Percentiles rank a stretch among this genome's conserved stretches.
Evolutionary conservation across 2,113 vertebrate species (phyloP).

Genomic region (Cebidichthys violaceus): DNA sequence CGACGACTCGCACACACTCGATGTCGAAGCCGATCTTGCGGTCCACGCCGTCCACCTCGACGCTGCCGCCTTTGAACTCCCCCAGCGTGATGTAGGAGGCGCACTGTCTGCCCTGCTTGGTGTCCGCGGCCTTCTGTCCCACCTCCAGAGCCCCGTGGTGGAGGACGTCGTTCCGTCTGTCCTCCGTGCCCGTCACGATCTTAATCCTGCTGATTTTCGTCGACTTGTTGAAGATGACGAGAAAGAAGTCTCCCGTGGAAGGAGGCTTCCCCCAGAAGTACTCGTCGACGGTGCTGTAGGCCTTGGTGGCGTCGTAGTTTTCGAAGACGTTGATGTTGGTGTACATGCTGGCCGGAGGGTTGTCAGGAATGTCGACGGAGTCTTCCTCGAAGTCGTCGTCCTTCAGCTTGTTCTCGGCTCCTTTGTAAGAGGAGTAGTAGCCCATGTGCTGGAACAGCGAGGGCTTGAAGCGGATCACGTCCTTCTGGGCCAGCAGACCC

Average conservation of each 20-base stretch:
- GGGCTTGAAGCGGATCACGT: conserved; percentile 93
- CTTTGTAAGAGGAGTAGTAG: conserved; percentile 98
- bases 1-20: conserved; percentile 91
- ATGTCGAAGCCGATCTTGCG: conserved; percentile 93
- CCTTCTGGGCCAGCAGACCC: conserved; percentile 94
- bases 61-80: conserved; percentile 92
- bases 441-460: conserved; percentile 99
- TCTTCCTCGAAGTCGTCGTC: conserved; percentile 99
- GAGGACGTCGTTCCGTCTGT: conserved; percentile 92
- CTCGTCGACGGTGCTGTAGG: conserved; percentile 93
- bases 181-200: conserved; percentile 92
- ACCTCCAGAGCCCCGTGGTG: conserved; percentile 93
- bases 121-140: conserved; percentile 85
- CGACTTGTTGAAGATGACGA: conserved; percentile 90
- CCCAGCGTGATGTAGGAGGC: conserved; percentile 89
- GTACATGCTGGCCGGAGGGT: conserved; percentile 90
- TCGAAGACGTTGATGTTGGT: conserved; percentile 96
- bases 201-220: conserved; percentile 90
- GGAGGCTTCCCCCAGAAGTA: conserved; percentile 97
- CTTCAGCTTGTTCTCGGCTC: conserved; percentile 96
- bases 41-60: conserved; percentile 91
- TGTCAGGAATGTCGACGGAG: conserved; percentile 95
- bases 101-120: conserved; percentile 88
- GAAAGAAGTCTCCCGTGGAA: conserved; percentile 89
- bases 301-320: conserved; percentile 92